Percentiles rank a stretch among this genome's conserved stretches.
Conservation (phyloP, 2,113 vertebrate species). For the Microtus oregoni region DNA sequence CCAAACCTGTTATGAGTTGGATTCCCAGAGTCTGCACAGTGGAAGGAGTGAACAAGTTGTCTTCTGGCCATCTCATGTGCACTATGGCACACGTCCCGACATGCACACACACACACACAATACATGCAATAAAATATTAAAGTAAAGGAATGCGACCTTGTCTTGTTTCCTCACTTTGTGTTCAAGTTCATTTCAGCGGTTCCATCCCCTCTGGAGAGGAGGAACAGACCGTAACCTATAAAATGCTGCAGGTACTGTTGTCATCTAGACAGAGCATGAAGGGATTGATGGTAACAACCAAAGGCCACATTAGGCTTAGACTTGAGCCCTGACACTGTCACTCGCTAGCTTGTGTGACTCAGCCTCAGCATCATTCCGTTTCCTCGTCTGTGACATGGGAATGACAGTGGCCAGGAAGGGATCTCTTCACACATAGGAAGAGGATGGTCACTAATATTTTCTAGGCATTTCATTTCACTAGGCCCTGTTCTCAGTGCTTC, state of each 20-base stretch:
- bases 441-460: neutral
- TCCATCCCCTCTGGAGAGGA: neutral
- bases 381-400: neutral
- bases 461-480: neutral
- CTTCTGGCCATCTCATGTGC: neutral
- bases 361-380: neutral
- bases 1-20: neutral
- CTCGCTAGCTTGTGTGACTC: neutral
- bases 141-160: neutral
- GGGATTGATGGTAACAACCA: neutral
- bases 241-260: neutral
- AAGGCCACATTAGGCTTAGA: neutral
- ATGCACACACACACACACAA: neutral
- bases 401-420: neutral
- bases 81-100: too few species aligned
- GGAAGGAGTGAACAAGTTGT: neutral
- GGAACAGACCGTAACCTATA: neutral
- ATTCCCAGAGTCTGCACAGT: neutral
- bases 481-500: neutral
- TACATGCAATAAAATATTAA: neutral
- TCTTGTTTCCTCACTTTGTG: neutral
- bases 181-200: neutral
- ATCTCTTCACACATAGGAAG: neutral
- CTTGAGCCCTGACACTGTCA: neutral
- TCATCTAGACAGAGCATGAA: neutral